A percentile compares a stretch with the other conserved stretches of the same genome.
Conservation (phyloP, 35 echinoderm and acorn worm species). For the Apostichopus parvimensis region DNA sequence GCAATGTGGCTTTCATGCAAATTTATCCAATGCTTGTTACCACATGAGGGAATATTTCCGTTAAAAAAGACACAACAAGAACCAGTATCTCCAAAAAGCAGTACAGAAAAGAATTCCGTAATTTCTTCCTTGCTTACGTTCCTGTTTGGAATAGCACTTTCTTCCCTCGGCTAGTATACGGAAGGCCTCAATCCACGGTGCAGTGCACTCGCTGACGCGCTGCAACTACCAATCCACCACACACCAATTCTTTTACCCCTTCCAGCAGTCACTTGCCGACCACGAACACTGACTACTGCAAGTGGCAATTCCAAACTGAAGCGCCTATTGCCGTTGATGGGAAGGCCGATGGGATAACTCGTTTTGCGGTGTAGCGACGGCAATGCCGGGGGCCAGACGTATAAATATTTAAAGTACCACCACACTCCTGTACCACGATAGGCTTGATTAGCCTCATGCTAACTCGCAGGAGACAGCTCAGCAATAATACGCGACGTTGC, state of each 20-base stretch:
- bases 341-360: constrained; percentile 33
- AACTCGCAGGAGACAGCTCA: constrained; percentile 40
- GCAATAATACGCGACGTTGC: constrained; percentile 32
- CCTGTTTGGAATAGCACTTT: neutral
- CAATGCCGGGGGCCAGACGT: constrained; percentile 46
- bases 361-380: constrained; percentile 38
- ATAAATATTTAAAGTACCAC: constrained; percentile 39
- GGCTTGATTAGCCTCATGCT: constrained; percentile 20
- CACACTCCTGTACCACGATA: constrained; percentile 26
- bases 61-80: constrained; percentile 1
- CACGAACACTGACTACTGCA: constrained; percentile 17
- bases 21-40: constrained; percentile 42
- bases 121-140: constrained; percentile 4
- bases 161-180: constrained; percentile 2
- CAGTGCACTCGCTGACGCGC: constrained; percentile 41
- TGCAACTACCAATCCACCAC: constrained; percentile 19
- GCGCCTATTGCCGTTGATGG: constrained; percentile 30
- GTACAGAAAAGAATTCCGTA: neutral
- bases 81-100: constrained; percentile 13
- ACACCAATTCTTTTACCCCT: constrained; percentile 16
- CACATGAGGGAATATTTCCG: constrained; percentile 22
- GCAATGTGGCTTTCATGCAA: constrained; percentile 22
- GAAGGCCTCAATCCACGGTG: neutral
- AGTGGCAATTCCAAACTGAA: constrained; percentile 19
- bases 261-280: constrained; percentile 20